phyloP scores from a whole-genome alignment of 1,140 invertebrate species.

The Glomeris maerens region DNA sequence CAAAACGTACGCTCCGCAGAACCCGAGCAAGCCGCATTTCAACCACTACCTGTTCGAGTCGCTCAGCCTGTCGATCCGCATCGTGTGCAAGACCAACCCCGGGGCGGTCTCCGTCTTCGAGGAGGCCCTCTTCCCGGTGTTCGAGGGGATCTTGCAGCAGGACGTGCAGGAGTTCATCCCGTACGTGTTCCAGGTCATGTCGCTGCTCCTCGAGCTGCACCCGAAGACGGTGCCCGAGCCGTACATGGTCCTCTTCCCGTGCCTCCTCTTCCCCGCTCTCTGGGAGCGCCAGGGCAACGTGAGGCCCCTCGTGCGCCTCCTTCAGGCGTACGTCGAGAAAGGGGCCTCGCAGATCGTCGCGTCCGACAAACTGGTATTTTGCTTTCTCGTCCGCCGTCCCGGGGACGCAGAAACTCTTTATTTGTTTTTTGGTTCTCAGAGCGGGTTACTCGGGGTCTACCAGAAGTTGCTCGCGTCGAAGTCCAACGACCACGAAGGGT shows the following conservation, averaged over 20 bases:
- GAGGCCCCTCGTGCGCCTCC: slow-evolving; percentile 69
- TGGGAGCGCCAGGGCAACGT: slow-evolving; percentile 90
- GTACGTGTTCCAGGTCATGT: slow-evolving; percentile 93
- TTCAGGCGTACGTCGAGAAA: slow-evolving; percentile 68
- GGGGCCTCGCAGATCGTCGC: slow-evolving; percentile 55
- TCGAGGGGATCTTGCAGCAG: slow-evolving; percentile 80
- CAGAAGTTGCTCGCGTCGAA: slow-evolving; percentile 93
- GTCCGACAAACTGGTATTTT: slow-evolving; percentile 45
- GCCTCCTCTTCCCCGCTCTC: slow-evolving; percentile 66
- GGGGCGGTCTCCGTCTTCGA: slow-evolving; percentile 76
- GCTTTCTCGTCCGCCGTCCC: background rate
- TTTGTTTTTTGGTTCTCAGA: slow-evolving; percentile 39
- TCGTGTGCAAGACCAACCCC: slow-evolving; percentile 68
- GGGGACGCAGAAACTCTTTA: background rate
- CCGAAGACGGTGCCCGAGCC: slow-evolving; percentile 47
- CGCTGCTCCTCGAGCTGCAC: slow-evolving; percentile 74
- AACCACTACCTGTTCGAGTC: slow-evolving; percentile 97
- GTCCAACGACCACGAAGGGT: slow-evolving; percentile 90
- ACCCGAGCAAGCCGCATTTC: slow-evolving; percentile 91
- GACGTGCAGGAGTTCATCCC: slow-evolving; percentile 95
- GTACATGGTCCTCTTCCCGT: slow-evolving; percentile 79
- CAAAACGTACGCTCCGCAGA: too few relatives aligned
- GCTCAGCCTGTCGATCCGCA: slow-evolving; percentile 66
- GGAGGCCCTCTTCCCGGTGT: slow-evolving; percentile 76
- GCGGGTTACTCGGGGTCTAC: slow-evolving; percentile 80